Base-by-base conservation (phyloP, 2,113 vertebrate species). In the Syrrhaptes paradoxus region DNA sequence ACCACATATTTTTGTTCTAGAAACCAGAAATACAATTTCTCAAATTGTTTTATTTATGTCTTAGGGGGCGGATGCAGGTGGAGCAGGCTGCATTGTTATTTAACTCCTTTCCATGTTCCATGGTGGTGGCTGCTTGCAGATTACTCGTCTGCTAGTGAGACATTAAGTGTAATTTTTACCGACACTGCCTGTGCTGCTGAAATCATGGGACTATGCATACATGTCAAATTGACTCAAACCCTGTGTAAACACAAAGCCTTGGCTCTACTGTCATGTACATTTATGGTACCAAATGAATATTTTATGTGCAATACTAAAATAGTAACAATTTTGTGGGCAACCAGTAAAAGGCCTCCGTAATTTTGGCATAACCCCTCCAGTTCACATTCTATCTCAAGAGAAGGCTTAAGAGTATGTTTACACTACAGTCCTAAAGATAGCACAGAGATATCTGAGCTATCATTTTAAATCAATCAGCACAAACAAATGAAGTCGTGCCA, bases 211-310 rank as follows among this genome's bases (percentile, higher is more conserved):
- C 67, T 51, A 54, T 6, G 9, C 63, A 58, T 32, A 90, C 62
- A 8, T n/a, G 74, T 83, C 91, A 95, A 71, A 41, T 22, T 28
- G 62, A 73, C 74, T 78, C 19, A 17, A 87, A 52, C 21, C 32
- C 68, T 17, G 43, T 36, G 38, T 45, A 86, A 73, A 91, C 85
- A 87, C 89, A 63, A 59, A 66, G 67, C 54, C 77, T 59, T 6
- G 6, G 51, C 90, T 71, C 78, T 76, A 31, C 74, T 36, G 63
- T 11, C 87, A 63, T 1, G 17, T 18, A 83, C 87, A 48, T 89
- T 93, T 80, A 85, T 45, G 55, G 87, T 51, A 62, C 63, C 83
- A 71, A 84, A 80, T 82, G 41, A 96, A 25, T 80, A 74, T 85
- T 95, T 91, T 34, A 88, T 13, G 51, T 38, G 46, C 11, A 21